These are phyloP conservation scores for Myotis myotis DNA, from an alignment of 2,797 vertebrate genomes.

Conservation along the genomic window DNA sequence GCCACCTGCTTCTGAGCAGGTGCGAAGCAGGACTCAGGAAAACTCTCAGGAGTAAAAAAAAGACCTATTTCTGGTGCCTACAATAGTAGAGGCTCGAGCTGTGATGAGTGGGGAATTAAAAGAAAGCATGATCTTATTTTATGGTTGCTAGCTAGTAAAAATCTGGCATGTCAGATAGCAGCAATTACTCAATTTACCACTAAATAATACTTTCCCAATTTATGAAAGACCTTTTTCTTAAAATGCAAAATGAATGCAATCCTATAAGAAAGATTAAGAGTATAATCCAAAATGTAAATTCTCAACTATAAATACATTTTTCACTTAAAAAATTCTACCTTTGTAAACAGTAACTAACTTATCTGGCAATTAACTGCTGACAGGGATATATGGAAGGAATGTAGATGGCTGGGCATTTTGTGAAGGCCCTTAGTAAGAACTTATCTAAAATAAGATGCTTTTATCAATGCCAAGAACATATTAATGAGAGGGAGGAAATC, in stretches of 20 bases:
- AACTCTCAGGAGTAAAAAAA: background rate
- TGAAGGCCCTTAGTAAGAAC: background rate
- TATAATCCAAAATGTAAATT: slow-evolving; percentile 14
- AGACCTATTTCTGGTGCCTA: background rate
- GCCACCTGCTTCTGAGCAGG: background rate
- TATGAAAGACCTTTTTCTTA: background rate
- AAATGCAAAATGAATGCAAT: background rate
- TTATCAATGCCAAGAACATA: slow-evolving; percentile 46
- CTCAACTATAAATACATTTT: slow-evolving; percentile 12
- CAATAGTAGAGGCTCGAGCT: background rate
- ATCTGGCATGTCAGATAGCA: background rate
- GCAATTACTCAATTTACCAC: background rate
- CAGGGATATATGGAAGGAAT: background rate
- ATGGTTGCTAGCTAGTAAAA: background rate
- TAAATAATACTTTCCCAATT: background rate
- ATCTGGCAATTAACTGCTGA: background rate
- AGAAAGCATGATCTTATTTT: slow-evolving; percentile 20
- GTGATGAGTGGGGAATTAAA: background rate
- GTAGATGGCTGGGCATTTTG: background rate
- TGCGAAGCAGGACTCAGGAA: background rate
- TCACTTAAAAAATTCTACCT: background rate
- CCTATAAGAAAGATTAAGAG: slow-evolving; percentile 23
- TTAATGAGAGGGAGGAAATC: slow-evolving; percentile 47
- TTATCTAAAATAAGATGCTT: slow-evolving; percentile 31
- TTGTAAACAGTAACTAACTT: slow-evolving; percentile 14